A percentile compares a stretch with the other conserved stretches of the same genome.
These are phyloP conservation scores for Antheraea pernyi DNA, from an alignment of 1,140 invertebrate genomes.

Conservation along the genomic window DNA sequence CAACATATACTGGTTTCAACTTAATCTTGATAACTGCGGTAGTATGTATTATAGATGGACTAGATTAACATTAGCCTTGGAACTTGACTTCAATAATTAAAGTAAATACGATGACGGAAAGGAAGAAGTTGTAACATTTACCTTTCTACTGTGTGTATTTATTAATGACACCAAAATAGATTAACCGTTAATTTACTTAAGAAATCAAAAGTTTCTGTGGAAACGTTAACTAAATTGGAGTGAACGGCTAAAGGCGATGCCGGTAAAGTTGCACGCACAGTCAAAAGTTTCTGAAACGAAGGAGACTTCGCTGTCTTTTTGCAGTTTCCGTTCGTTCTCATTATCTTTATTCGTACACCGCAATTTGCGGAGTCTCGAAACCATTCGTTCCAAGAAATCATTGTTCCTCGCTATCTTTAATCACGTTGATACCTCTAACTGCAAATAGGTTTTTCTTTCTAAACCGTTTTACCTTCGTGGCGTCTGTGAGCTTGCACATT, in stretches of 20 bases:
- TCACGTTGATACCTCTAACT: conserved; percentile 18
- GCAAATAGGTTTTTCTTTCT: conserved; percentile 22
- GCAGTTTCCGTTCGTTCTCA: conserved; percentile 18
- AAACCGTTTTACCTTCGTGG: conserved; percentile 12
- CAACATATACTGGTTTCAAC: too few relatives aligned
- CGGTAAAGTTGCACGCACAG: background rate
- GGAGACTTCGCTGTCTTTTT: conserved; percentile 8
- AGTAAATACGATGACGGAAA: too few relatives aligned
- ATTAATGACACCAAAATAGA: background rate
- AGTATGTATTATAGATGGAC: too few relatives aligned
- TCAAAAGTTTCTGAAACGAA: conserved; percentile 22
- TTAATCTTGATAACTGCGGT: too few relatives aligned
- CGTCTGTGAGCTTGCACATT: conserved; percentile 4
- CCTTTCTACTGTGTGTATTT: background rate
- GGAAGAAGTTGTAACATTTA: background rate
- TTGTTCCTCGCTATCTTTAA: conserved; percentile 15
- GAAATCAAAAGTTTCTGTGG: background rate
- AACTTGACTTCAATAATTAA: too few relatives aligned
- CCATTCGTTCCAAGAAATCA: conserved; percentile 14
- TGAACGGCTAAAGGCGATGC: background rate
- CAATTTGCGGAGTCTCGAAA: conserved; percentile 16
- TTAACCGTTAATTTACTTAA: background rate
- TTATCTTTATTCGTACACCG: conserved; percentile 25
- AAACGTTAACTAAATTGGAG: conserved; percentile 2
- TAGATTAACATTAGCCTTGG: too few relatives aligned